These are phyloP conservation scores for Campylomormyrus tamandua DNA, from an alignment of 2,113 vertebrate genomes.

Conservation along the genomic window DNA sequence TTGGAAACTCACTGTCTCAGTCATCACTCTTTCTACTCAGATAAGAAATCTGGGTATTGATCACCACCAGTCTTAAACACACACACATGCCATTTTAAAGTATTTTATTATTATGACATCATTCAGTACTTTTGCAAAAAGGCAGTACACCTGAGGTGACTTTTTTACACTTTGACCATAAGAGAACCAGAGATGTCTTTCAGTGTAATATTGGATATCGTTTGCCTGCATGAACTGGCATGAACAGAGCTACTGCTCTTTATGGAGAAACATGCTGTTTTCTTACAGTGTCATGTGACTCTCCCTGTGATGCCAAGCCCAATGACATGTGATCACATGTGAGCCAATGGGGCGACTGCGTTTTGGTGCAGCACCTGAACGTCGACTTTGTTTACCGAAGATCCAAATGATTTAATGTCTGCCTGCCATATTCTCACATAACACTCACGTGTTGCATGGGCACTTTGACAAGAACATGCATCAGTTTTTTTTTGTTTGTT, in stretches of 20 bases:
- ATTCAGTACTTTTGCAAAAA: not conserved
- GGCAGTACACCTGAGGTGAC: not conserved
- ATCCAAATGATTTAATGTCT: conserved; percentile 71
- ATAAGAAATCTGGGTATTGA: conserved; percentile 41
- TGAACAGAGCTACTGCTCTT: not conserved
- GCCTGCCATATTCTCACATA: conserved; percentile 73
- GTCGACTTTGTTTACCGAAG: conserved; percentile 75
- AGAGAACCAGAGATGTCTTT: conserved; percentile 6
- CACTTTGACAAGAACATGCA: conserved; percentile 83
- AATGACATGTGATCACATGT: conserved; percentile 44
- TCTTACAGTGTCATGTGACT: conserved; percentile 36
- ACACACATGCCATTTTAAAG: not conserved
- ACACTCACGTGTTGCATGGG: conserved; percentile 85
- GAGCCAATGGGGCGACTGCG: conserved; percentile 46
- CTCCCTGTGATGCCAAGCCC: conserved; percentile 40
- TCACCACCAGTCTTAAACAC: conserved; percentile 26
- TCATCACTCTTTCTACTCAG: not conserved
- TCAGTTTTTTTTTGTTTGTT: conserved; percentile 44
- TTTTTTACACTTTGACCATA: not conserved
- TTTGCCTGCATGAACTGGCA: not conserved
- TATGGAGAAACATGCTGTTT: conserved; percentile 19
- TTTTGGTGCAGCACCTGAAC: conserved; percentile 44
- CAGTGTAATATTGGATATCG: not conserved
- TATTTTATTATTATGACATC: not conserved
- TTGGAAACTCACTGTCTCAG: not conserved